Evolutionary conservation across 1,140 invertebrate species (phyloP).

Genomic region (Protaetia brevitarsis): DNA sequence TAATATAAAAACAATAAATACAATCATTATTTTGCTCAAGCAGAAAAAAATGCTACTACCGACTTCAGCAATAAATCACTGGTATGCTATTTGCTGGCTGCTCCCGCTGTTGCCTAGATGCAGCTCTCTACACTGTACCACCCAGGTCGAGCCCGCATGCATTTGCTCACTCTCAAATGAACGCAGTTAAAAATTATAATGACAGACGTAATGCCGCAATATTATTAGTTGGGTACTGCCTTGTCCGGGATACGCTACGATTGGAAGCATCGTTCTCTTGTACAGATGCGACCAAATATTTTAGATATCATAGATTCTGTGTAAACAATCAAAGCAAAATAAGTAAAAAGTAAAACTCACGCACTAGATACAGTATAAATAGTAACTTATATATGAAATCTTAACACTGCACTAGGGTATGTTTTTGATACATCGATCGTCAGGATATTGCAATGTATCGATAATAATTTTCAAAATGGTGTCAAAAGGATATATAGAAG

Average conservation of each 20-base stretch:
- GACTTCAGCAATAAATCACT: constrained; percentile 12
- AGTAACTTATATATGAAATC: too few relatives aligned
- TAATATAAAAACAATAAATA: constrained; percentile 19
- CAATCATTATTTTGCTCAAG: background rate
- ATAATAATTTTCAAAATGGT: too few relatives aligned
- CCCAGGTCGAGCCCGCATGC: constrained; percentile 3
- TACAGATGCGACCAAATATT: background rate
- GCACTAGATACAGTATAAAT: too few relatives aligned
- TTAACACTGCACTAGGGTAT: too few relatives aligned
- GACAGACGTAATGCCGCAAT: constrained; percentile 13
- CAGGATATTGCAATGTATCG: too few relatives aligned
- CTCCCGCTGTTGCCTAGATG: background rate
- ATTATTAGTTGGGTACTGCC: constrained; percentile 12
- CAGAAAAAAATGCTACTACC: constrained; percentile 11
- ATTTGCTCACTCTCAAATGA: constrained; percentile 7
- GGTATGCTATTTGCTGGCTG: background rate
- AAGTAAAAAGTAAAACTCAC: too few relatives aligned
- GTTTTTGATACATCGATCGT: too few relatives aligned
- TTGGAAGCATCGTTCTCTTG: background rate
- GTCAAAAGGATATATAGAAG: too few relatives aligned
- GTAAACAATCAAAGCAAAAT: too few relatives aligned
- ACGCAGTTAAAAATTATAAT: constrained; percentile 11
- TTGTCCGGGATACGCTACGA: background rate
- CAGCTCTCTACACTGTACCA: background rate
- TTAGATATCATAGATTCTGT: too few relatives aligned